These are phyloP conservation scores for Euphonia xanthogaster DNA, from an alignment of 2,797 vertebrate species.

Conservation along the genomic window DNA sequence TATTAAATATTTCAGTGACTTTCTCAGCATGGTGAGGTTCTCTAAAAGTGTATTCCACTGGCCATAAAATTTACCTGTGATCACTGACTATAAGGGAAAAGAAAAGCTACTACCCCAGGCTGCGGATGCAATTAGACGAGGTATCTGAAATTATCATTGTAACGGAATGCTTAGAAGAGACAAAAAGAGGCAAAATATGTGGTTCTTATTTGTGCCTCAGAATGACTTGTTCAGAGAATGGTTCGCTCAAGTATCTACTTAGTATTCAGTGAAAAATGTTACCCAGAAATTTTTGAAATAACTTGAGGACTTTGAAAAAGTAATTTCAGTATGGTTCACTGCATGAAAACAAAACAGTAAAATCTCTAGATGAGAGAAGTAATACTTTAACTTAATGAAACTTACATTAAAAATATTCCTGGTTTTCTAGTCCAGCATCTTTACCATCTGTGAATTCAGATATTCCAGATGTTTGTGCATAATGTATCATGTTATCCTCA, in stretches of 20 bases:
- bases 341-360: neutral
- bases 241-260: neutral
- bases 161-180: neutral
- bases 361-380: neutral
- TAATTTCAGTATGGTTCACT: neutral
- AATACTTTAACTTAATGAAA: conserved; percentile 37
- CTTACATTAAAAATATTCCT: conserved; percentile 8
- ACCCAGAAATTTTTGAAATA: neutral
- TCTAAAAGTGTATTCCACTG: neutral
- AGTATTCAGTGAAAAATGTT: neutral
- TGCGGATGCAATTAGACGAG: neutral
- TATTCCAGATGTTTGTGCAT: conserved; percentile 6
- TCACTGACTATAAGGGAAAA: neutral
- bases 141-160: neutral
- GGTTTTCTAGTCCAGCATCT: neutral
- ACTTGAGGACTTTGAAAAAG: conserved; percentile 12
- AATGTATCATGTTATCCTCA: conserved; percentile 4
- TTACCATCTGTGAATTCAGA: conserved; percentile 39
- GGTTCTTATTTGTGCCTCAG: neutral
- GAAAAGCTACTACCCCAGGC: neutral
- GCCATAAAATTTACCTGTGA: neutral
- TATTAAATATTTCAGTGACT: neutral
- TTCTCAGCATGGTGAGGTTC: neutral
- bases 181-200: neutral
- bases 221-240: neutral